Conservation (phyloP, 2,113 vertebrate genomes). For the Mystacornis crossleyi region DNA sequence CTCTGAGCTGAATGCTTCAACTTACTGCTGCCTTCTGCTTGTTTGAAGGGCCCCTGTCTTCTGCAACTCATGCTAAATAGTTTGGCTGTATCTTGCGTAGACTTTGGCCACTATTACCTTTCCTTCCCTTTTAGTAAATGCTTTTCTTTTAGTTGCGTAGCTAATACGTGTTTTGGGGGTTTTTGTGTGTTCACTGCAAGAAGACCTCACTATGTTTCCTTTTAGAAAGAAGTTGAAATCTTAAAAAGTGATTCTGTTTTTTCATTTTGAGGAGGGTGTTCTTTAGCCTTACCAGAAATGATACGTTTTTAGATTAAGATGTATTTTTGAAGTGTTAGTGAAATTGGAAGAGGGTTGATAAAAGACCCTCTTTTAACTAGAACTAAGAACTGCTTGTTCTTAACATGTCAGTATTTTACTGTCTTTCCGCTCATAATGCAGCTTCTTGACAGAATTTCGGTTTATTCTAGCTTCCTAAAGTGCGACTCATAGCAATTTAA, state of each 20-base stretch:
- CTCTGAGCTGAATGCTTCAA: background rate
- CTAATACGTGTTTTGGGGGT: background rate
- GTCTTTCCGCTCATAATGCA: background rate
- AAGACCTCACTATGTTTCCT: background rate
- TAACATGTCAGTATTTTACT: background rate
- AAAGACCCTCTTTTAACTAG: background rate
- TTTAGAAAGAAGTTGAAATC: background rate
- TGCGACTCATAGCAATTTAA: background rate
- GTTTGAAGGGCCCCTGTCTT: background rate
- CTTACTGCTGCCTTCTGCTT: background rate
- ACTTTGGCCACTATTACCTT: background rate
- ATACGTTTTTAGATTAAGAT: fast-evolving
- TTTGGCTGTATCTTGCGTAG: background rate
- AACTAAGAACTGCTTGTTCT: background rate
- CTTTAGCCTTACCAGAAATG: background rate
- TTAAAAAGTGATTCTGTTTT: background rate
- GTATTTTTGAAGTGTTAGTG: background rate
- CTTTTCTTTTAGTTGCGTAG: background rate
- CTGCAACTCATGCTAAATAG: background rate
- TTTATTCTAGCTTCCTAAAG: background rate
- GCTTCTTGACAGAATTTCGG: background rate
- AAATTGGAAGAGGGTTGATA: background rate
- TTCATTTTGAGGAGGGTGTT: background rate
- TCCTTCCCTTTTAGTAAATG: background rate
- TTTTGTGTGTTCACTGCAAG: background rate